phyloP scores from a whole-genome alignment of 2,888 invertebrate species.

The Drosophila kuntzei region DNA sequence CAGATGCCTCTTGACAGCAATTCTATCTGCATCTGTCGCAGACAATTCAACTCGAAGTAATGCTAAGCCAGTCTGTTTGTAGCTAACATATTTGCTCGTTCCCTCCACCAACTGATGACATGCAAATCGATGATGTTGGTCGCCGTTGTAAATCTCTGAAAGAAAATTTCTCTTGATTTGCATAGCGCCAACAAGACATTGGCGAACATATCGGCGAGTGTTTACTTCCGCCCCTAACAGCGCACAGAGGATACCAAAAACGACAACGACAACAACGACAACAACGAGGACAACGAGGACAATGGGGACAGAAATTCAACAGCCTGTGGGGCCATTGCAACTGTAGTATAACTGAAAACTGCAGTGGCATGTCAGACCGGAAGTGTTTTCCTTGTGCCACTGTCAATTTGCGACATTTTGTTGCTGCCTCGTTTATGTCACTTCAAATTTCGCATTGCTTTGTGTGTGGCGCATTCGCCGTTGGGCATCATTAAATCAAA shows the following conservation, averaged over 20 bases:
- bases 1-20: slow-evolving; percentile 32
- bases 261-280: neutral
- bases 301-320: slow-evolving; percentile 10
- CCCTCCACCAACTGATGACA: slow-evolving; percentile 10
- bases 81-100: slow-evolving; percentile 29
- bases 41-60: slow-evolving; percentile 20
- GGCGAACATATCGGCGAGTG: slow-evolving; percentile 45
- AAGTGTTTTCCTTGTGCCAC: slow-evolving; percentile 71
- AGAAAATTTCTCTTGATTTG: slow-evolving; percentile 61
- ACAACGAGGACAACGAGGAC: slow-evolving; percentile 2
- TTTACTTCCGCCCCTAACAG: slow-evolving; percentile 44
- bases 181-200: slow-evolving; percentile 56
- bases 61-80: slow-evolving; percentile 19
- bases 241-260: slow-evolving; percentile 1
- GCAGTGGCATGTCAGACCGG: slow-evolving; percentile 59
- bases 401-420: slow-evolving; percentile 68
- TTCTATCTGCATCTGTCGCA: slow-evolving; percentile 23
- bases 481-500: slow-evolving; percentile 69
- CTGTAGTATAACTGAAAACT: slow-evolving; percentile 39
- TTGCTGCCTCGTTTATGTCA: slow-evolving; percentile 61
- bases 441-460: slow-evolving; percentile 49
- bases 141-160: slow-evolving; percentile 28
- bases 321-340: slow-evolving; percentile 47
- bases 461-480: slow-evolving; percentile 43
- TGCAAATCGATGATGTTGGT: slow-evolving; percentile 51